These are phyloP conservation scores for Anoplius nigerrimus DNA, from an alignment of 2,888 invertebrate species.

Conservation along the genomic window DNA sequence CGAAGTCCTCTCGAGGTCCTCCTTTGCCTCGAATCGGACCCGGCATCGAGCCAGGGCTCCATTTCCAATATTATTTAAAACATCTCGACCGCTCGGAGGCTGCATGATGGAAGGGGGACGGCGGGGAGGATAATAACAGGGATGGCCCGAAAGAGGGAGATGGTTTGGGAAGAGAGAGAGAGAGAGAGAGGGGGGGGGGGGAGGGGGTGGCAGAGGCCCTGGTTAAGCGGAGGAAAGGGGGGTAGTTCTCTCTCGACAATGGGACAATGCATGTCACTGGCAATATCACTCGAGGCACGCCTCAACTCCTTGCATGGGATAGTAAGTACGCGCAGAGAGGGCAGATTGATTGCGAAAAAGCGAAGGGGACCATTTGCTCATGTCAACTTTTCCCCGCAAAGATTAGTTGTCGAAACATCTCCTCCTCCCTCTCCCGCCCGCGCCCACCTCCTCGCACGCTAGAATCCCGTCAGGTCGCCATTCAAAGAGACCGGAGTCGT, in stretches of 20 bases:
- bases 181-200: too few species aligned
- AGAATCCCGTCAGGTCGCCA: not conserved
- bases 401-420: constrained; percentile 15
- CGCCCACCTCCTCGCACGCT: not conserved
- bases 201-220: constrained; percentile 16
- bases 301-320: constrained; percentile 50
- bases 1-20: constrained; percentile 43
- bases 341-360: constrained; percentile 52
- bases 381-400: constrained; percentile 17
- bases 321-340: constrained; percentile 6
- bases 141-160: constrained; percentile 15
- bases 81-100: constrained; percentile 38
- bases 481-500: not conserved
- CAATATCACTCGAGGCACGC: constrained; percentile 66
- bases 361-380: constrained; percentile 21
- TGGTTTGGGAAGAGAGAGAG: constrained; percentile 11
- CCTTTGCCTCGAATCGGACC: constrained; percentile 48
- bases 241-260: constrained; percentile 58
- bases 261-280: constrained; percentile 67
- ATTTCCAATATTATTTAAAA: constrained; percentile 70
- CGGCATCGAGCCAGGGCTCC: constrained; percentile 66
- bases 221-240: constrained; percentile 54
- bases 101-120: not conserved
- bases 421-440: not conserved
- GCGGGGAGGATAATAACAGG: not conserved